Base-by-base conservation (phyloP, 2,888 invertebrate genomes). In the Rhabditoides inermis region DNA sequence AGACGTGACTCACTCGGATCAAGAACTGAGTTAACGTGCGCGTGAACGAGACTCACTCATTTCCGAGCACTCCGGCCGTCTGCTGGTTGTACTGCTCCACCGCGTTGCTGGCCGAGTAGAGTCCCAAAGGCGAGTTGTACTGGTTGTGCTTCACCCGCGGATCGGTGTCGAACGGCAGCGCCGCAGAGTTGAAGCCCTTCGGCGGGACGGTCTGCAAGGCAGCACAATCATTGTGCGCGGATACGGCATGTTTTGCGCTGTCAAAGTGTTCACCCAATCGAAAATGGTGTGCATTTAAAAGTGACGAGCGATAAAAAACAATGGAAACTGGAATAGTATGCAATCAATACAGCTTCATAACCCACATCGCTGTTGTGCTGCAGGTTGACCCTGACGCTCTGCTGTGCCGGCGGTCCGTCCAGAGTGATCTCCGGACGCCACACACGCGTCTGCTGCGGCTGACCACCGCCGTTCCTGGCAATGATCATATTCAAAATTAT, bases 71-170 rank as follows among this genome's bases (percentile, higher is more conserved):
- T 40, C 71, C 72, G 10, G 64, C 60, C 12, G 70, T 73, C 53
- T 70, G 67, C 51, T 65, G 63, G 22, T 64, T 53, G 55, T 73
- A 73, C 49, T 68, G 68, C 45, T 72, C 73, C n/a, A 67, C 70
- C 20, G 65, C 63, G 40, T 58, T 61, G 20, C 61, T 54, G n/a
- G 56, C 53, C 22, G 68, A 69, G 53, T 70, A 70, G 28, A 69
- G 55, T 0, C 61, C 61, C 49, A 64, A 47, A 3, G 64, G 64
- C 2, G 57, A 55, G 47, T 64, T 64, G 55, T 64, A 64, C 32
- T 64, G 64, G 28, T 61, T 56, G 26, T 64, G 63, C 50, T 66
- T 64, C 15, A 67, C 67, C 20, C 67, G 52, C 5, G 63, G 61
- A 45, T 67, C 67, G n/a, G 63, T 58, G 18, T 58, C 55, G 53